Evolutionary conservation across 2,113 vertebrate species (phyloP), one percentile per base, ranked within the genome.

Genomic region (Cyrtonyx montezumae): DNA sequence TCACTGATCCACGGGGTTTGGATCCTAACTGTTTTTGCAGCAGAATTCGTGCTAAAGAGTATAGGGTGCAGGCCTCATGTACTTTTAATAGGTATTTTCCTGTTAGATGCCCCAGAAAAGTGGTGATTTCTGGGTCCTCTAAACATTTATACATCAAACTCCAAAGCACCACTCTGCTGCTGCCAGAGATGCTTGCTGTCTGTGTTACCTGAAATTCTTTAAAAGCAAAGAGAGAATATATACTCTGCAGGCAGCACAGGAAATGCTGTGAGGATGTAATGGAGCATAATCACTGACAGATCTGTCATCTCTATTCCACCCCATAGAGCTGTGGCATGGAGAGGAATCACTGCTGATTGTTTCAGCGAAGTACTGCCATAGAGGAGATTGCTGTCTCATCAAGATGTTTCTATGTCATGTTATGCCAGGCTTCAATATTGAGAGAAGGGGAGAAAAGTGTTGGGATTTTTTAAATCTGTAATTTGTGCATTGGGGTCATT

Each of bases 321-420:
- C 68, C 13, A 7, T 21, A 37, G 68, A 4, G 0, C 70, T 53
- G 36, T 1, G 2, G 45, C 23, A 42, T 6, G 11, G 48, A n/a
- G 53, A 76, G n/a, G 65, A 62, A 59, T 73, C 1, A 0, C 19
- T 0, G 1, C 65, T 46, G 83, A 56, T 18, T 0, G 0, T 71
- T 58, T 37, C 63, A 42, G 79, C 4, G 0, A 19, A 73, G 56
- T 6, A 2, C 19, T 0, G 0, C 13, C 37, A 16, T 3, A 68
- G 70, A 73, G 48, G 78, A 69, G 43, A 28, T 12, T 0, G 1
- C 18, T 46, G 40, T 45, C 32, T 82, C 53, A 36, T 69, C 36
- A 45, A 73, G 45, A 7, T 79, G 1, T 21, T 90, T 71, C 75
- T 28, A 20, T 49, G 30, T 40, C 2, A 0, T 45, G 8, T 65